These are phyloP conservation scores for Drosophila persimilis DNA, from an alignment of 1,140 invertebrate species.

Conservation along the genomic window DNA sequence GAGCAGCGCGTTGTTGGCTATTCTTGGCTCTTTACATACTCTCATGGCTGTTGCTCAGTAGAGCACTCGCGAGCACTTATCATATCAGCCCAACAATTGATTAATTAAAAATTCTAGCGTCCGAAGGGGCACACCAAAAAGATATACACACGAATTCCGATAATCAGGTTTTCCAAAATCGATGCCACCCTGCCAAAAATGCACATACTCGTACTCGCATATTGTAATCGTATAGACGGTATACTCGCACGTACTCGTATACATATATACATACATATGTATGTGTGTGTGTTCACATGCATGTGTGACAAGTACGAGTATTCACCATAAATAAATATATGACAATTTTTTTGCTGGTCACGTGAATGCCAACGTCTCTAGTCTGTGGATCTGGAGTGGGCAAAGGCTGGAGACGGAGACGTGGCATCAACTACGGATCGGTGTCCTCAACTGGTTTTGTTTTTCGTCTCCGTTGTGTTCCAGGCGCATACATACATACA, in stretches of 20 bases:
- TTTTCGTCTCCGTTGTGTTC: slow-evolving; percentile 15
- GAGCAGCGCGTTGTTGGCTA: slow-evolving; percentile 12
- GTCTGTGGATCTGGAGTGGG: slow-evolving; percentile 9
- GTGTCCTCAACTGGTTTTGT: slow-evolving; percentile 35
- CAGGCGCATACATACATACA: slow-evolving; percentile 2
- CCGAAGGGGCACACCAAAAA: not conserved
- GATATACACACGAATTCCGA: slow-evolving; percentile 14
- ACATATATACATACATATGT: too few relatives aligned
- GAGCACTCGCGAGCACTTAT: not conserved
- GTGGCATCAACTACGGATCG: slow-evolving; percentile 7
- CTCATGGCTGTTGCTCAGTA: not conserved
- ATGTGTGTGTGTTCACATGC: too few relatives aligned
- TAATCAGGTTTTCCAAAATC: slow-evolving; percentile 31
- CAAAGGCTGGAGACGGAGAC: slow-evolving; percentile 11
- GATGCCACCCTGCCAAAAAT: too few relatives aligned
- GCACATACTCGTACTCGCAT: too few relatives aligned
- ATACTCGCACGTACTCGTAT: too few relatives aligned
- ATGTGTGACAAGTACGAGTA: too few relatives aligned
- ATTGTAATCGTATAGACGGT: too few relatives aligned
- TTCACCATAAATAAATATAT: not conserved
- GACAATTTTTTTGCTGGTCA: slow-evolving; percentile 48
- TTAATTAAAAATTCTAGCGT: slow-evolving; percentile 41
- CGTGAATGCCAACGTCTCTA: slow-evolving; percentile 41
- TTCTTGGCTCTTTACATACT: slow-evolving; percentile 18
- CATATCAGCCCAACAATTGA: slow-evolving; percentile 20